Conservation (phyloP, 2,888 invertebrate genomes). For the Selenia dentaria region DNA sequence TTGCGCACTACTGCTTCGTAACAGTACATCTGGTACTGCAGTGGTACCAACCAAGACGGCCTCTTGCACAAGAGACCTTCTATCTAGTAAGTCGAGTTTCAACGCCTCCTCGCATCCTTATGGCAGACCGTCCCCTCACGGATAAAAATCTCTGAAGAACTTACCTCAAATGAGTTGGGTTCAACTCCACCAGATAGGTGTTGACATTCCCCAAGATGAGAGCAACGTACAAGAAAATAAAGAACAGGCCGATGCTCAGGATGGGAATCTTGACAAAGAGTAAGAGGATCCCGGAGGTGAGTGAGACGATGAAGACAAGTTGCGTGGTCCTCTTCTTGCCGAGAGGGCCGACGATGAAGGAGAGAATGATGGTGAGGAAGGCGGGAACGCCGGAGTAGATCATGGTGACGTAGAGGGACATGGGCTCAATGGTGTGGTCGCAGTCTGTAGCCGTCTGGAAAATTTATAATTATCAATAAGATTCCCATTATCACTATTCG, state of each 20-base stretch:
- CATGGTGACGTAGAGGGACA: conserved; percentile 67
- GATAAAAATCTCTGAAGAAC: conserved; percentile 4
- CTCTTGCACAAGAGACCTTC: too few relatives aligned
- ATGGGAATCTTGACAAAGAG: conserved; percentile 57
- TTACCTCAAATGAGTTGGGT: conserved; percentile 70
- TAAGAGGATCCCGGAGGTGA: conserved; percentile 49
- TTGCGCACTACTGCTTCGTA: too few relatives aligned
- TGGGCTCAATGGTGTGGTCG: conserved; percentile 51
- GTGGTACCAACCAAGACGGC: too few relatives aligned
- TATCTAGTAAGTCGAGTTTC: too few relatives aligned
- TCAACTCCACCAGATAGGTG: conserved; percentile 67
- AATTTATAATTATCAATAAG: too few relatives aligned
- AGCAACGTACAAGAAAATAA: conserved; percentile 60
- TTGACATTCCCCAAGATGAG: conserved; percentile 67
- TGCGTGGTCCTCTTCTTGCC: conserved; percentile 60
- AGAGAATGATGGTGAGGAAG: conserved; percentile 50
- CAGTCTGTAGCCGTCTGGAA: conserved; percentile 50
- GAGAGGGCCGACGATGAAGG: conserved; percentile 55
- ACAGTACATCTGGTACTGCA: too few relatives aligned
- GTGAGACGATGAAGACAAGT: conserved; percentile 49
- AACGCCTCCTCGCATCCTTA: too few relatives aligned
- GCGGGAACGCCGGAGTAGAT: conserved; percentile 57
- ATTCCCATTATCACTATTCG: too few relatives aligned
- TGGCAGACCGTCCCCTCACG: too few relatives aligned
- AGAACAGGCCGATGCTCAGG: conserved; percentile 63